phyloP scores from a whole-genome alignment of 2,797 vertebrate genomes.

The Eulemur mongoz region DNA sequence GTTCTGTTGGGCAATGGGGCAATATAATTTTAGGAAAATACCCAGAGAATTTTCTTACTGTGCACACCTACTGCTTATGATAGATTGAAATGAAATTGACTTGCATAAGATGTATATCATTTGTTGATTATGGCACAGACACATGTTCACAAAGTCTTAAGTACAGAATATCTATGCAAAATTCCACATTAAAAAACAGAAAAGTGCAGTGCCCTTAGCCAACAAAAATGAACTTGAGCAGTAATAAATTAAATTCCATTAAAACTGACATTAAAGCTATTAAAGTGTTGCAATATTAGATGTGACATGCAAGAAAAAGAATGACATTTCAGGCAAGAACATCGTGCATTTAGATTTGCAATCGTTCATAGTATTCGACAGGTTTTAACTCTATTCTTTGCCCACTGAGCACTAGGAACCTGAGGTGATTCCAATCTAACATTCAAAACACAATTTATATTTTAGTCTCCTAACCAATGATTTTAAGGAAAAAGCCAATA shows the following conservation, averaged over 20 bases:
- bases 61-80: constrained; percentile 74
- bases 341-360: constrained; percentile 87
- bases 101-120: constrained; percentile 76
- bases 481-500: constrained; percentile 74
- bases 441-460: constrained; percentile 49
- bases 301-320: constrained; percentile 93
- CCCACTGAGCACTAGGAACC: constrained; percentile 76
- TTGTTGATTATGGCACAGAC: constrained; percentile 88
- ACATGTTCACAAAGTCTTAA: constrained; percentile 85
- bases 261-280: constrained; percentile 92
- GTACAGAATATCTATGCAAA: constrained; percentile 87
- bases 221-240: constrained; percentile 88
- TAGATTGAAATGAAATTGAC: constrained; percentile 78
- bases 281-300: constrained; percentile 91
- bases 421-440: constrained; percentile 61
- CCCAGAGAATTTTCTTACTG: constrained; percentile 78
- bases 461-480: constrained; percentile 65
- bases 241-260: constrained; percentile 95
- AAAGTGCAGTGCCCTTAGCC: constrained; percentile 86
- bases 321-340: constrained; percentile 87
- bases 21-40: constrained; percentile 76
- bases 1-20: constrained; percentile 78
- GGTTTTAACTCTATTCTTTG: constrained; percentile 69
- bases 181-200: constrained; percentile 84
- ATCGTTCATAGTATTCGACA: constrained; percentile 81